Conservation (phyloP, 2,797 vertebrate species). For the Spinus olivaceus region DNA sequence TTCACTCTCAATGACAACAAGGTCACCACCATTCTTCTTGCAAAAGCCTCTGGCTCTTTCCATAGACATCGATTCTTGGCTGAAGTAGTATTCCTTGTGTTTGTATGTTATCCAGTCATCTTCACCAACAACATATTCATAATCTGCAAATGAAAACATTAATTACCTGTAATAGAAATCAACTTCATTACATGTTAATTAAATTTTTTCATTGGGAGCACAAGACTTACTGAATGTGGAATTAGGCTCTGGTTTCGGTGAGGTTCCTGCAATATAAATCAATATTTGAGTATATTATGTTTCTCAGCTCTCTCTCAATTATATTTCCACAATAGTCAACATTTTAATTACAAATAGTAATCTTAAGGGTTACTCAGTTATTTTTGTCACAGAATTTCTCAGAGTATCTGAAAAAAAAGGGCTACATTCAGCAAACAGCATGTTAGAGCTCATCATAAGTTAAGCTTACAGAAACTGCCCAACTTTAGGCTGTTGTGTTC, state of each 20-base stretch:
- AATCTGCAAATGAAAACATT: constrained; percentile 64
- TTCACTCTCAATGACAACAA: constrained; percentile 81
- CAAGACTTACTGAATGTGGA: constrained; percentile 72
- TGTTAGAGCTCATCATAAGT: not conserved
- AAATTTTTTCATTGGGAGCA: not conserved
- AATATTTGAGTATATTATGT: not conserved
- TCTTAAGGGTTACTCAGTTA: not conserved
- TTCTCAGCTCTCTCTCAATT: not conserved
- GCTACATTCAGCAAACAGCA: not conserved
- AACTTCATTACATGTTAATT: not conserved
- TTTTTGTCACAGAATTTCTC: not conserved
- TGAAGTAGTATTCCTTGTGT: constrained; percentile 87
- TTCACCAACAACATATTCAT: constrained; percentile 68
- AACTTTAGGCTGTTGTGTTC: not conserved
- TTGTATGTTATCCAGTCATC: constrained; percentile 87
- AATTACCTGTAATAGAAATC: not conserved
- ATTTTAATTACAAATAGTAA: not conserved
- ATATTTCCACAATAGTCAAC: not conserved
- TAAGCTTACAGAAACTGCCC: not conserved
- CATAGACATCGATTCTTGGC: constrained; percentile 78
- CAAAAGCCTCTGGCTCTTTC: constrained; percentile 84
- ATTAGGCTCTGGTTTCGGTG: constrained; percentile 78
- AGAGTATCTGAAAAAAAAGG: not conserved
- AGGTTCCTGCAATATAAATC: constrained; percentile 76
- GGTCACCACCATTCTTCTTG: constrained; percentile 83